Base-by-base conservation (phyloP, 2,888 invertebrate genomes). In the Pandemis heparana region DNA sequence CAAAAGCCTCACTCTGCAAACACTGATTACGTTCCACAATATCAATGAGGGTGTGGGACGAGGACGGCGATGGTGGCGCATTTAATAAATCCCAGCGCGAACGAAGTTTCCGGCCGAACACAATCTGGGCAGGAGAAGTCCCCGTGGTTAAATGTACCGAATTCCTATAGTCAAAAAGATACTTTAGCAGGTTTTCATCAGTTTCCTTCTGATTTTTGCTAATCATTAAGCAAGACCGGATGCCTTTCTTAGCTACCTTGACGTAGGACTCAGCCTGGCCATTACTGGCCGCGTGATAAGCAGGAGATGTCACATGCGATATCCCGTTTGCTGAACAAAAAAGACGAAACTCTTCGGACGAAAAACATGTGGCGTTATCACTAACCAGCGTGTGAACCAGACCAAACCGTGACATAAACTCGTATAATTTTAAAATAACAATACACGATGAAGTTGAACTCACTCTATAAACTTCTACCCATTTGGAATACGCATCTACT, bases 401-500 rank as follows among this genome's bases (percentile, higher is more conserved):
- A 18, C 74, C 76, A 67, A 71, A 65, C 9, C 74, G 43, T 5
- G 61, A 43, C 70, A 76, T 74, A 8, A 74, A 62, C 5, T 72
- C 73, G 32, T 43, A 60, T 18, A 76, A 32, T 16, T 73, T 70
- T 3, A 41, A 32, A 14, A 75, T 72, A 9, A 72, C 53, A 38
- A 18, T 53, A 5, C 4, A 10, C 9, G 66, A 39, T 14, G 66
- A 41, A 7, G 23, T 66, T 18, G 18, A 41, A 7, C 5, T 41
- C 56, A 56, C 38, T 9, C 8, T 18, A 32, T 71, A 77, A 1
- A 67, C 64, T 63, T 80, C 79, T 1, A 79, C 77, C 78, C 78
- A 80, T 68, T 78, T 79, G 1, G 70, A 70, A 61, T 75, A 63
- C 5, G 78, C 79, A 48, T 79, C 79, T 0, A 78, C 76, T 14